Conservation (phyloP, 2,113 vertebrate genomes). For the Cepphus grylle region DNA sequence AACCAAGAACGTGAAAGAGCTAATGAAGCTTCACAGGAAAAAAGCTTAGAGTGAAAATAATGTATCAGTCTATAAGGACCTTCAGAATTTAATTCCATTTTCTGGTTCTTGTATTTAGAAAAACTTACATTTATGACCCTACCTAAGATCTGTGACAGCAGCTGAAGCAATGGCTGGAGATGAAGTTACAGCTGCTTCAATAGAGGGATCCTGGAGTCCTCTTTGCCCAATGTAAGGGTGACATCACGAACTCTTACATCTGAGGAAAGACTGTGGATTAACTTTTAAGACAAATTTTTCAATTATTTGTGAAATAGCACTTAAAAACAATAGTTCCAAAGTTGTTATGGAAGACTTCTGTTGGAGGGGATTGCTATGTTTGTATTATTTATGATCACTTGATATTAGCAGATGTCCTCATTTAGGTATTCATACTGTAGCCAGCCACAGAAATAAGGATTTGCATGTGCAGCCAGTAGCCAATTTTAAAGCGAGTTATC, state of each 20-base stretch:
- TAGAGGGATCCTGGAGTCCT: neutral
- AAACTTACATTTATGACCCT: neutral
- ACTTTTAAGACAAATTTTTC: neutral
- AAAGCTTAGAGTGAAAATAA: neutral
- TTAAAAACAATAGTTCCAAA: neutral
- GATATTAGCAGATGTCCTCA: neutral
- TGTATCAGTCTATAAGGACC: neutral
- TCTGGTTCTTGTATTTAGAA: neutral
- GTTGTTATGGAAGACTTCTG: neutral
- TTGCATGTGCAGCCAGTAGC: neutral
- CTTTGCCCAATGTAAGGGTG: neutral
- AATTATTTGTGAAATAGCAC: neutral
- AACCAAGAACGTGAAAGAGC: neutral
- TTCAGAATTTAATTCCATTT: neutral
- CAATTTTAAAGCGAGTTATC: neutral
- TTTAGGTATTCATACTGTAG: neutral
- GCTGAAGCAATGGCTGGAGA: neutral
- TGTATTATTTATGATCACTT: neutral
- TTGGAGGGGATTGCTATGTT: neutral
- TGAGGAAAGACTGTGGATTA: neutral
- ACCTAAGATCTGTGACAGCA: neutral
- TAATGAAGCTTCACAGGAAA: neutral
- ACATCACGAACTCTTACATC: neutral
- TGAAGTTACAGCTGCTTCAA: neutral
- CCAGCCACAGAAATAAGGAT: neutral